Percentiles rank a stretch among this genome's conserved stretches.
Evolutionary conservation across 2,113 vertebrate species (phyloP).

Genomic region (Aplodontia rufa): DNA sequence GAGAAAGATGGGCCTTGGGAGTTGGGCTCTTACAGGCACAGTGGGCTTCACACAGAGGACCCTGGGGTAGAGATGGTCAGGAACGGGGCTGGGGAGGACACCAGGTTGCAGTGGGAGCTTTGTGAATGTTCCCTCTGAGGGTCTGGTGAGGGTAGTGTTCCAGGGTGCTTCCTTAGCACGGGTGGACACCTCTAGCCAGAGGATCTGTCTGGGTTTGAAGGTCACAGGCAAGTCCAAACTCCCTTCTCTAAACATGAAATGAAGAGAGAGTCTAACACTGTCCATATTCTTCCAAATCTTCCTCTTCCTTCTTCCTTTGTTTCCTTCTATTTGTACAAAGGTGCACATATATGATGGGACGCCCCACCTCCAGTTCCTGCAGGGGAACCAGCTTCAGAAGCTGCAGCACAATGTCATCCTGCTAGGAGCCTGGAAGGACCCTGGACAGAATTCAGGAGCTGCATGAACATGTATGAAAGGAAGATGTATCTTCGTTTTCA

Average conservation of each 20-base stretch:
- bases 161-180: fast-evolving
- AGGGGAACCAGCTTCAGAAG: background rate
- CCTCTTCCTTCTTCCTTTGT: background rate
- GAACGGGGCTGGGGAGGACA: background rate
- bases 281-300: background rate
- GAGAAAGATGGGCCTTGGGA: background rate
- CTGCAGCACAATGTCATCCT: background rate
- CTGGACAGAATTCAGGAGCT: background rate
- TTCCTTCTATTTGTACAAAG: background rate
- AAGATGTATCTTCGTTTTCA: background rate
- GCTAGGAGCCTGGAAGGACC: background rate
- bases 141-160: fast-evolving
- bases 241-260: background rate
- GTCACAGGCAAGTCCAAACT: background rate
- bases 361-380: background rate
- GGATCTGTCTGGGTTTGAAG: background rate
- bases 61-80: background rate
- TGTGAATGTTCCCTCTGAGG: background rate
- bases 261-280: background rate
- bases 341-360: fast-evolving
- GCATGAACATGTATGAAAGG: fast-evolving
- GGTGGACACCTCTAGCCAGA: too few species aligned
- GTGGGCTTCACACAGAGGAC: fast-evolving
- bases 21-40: background rate
- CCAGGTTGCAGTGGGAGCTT: background rate